Evolutionary conservation across 2,888 invertebrate genomes (phyloP).

Genomic region (Drosophila nigricruria): DNA sequence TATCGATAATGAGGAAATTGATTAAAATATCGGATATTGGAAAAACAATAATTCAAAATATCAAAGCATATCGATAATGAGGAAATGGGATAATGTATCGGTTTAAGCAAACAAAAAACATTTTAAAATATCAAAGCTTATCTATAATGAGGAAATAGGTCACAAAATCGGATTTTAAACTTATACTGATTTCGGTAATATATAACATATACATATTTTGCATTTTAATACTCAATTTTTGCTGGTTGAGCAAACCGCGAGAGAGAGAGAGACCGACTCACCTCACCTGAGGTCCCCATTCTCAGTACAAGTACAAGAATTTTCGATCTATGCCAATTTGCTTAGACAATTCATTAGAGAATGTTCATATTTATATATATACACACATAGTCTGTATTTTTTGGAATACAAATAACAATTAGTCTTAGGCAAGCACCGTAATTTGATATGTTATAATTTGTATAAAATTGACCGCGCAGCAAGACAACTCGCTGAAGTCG

Average conservation of each 20-base stretch:
- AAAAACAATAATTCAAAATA: background rate
- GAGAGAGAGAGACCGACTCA: no score
- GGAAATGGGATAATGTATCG: background rate
- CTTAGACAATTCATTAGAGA: constrained; percentile 17
- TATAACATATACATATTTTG: no score
- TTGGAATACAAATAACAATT: constrained; percentile 6
- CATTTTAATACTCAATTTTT: no score
- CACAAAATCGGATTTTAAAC: no score
- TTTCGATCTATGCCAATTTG: constrained; percentile 34
- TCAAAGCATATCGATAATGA: background rate
- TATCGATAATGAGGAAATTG: no score
- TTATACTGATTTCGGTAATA: no score
- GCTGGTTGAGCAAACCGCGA: no score
- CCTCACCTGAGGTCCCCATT: background rate
- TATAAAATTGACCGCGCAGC: constrained; percentile 23
- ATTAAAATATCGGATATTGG: no score
- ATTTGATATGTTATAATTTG: constrained; percentile 12
- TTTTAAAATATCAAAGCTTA: no score
- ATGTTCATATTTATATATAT: constrained; percentile 5
- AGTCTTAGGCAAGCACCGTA: constrained; percentile 7
- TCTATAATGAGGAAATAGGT: no score
- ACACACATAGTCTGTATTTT: background rate
- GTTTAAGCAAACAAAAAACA: no score
- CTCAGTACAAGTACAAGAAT: background rate
- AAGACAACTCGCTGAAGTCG: constrained; percentile 39